Conservation (phyloP, 2,888 invertebrate genomes). For the Pemphredon lugubris region DNA sequence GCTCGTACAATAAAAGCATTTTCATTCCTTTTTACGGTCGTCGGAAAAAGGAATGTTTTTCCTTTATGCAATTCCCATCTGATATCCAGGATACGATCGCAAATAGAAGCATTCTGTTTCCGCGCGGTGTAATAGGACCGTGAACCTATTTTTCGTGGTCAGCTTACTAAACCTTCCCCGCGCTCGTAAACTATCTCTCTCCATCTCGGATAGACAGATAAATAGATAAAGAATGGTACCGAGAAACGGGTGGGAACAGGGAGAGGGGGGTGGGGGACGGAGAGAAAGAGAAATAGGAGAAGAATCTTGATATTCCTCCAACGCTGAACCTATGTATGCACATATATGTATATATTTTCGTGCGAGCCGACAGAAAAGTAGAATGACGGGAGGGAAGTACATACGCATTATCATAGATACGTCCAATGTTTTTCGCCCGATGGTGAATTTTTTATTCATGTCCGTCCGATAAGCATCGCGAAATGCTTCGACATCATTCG, state of each 20-base stretch:
- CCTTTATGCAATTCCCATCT: no score
- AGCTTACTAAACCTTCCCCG: no score
- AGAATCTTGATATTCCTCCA: not conserved
- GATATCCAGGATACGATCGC: slow-evolving; percentile 10
- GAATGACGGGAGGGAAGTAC: not conserved
- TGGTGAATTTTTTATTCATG: not conserved
- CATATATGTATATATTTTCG: no score
- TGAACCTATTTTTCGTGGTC: not conserved
- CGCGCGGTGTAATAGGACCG: slow-evolving; percentile 4
- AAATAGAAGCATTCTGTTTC: slow-evolving; percentile 12
- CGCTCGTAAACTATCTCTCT: no score
- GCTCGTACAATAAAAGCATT: no score
- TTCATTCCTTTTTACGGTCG: no score
- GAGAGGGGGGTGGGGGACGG: no score
- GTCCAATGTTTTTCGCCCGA: not conserved
- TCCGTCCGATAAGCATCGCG: slow-evolving; percentile 8
- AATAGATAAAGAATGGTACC: no score
- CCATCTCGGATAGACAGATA: no score
- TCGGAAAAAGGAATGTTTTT: no score
- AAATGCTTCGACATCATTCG: not conserved
- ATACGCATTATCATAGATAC: not conserved
- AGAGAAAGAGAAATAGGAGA: no score
- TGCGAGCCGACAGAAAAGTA: not conserved
- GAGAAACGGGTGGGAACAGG: no score
- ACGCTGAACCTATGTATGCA: not conserved